These are phyloP conservation scores for Manis javanica DNA, from an alignment of 2,797 vertebrate genomes.

Conservation along the genomic window DNA sequence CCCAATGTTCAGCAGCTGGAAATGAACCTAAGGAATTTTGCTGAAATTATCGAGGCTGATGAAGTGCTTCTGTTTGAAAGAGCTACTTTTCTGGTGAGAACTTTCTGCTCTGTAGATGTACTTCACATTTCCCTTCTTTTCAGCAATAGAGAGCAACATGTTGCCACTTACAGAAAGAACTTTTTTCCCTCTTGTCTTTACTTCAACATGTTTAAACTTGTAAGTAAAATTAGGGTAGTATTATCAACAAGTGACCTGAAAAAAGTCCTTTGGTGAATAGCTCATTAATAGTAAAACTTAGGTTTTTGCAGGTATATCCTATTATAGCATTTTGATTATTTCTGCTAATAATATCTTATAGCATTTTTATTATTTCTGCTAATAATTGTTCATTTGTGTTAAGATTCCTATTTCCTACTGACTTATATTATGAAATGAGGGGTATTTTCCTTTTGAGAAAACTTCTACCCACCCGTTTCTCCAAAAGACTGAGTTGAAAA, in stretches of 20 bases:
- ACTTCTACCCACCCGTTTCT: background rate
- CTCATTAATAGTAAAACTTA: conserved; percentile 39
- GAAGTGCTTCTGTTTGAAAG: conserved; percentile 99
- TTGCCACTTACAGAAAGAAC: conserved; percentile 40
- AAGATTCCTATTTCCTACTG: conserved; percentile 41
- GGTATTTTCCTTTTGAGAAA: conserved; percentile 46
- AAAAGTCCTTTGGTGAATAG: conserved; percentile 34
- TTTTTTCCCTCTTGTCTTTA: background rate
- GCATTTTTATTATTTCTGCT: conserved; percentile 45
- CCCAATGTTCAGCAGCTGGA: conserved; percentile 99
- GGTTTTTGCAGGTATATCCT: conserved; percentile 36
- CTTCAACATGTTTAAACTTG: background rate
- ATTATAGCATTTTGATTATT: conserved; percentile 33
- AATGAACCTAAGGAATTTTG: conserved; percentile 98
- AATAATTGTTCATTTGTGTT: conserved; percentile 52
- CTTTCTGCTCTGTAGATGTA: conserved; percentile 9
- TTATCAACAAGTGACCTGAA: conserved; percentile 10
- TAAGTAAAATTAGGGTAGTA: background rate
- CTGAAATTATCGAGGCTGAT: conserved; percentile 99
- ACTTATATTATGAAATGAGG: conserved; percentile 49
- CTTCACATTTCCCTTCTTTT: conserved; percentile 27
- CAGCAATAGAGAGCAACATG: background rate
- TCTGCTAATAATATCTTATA: conserved; percentile 49
- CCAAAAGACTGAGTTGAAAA: conserved; percentile 56
- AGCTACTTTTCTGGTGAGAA: conserved; percentile 97